Percentiles rank a stretch among this genome's conserved stretches.
These are phyloP conservation scores for Stenolophus ochropezus DNA, from an alignment of 2,888 invertebrate genomes.

Conservation along the genomic window DNA sequence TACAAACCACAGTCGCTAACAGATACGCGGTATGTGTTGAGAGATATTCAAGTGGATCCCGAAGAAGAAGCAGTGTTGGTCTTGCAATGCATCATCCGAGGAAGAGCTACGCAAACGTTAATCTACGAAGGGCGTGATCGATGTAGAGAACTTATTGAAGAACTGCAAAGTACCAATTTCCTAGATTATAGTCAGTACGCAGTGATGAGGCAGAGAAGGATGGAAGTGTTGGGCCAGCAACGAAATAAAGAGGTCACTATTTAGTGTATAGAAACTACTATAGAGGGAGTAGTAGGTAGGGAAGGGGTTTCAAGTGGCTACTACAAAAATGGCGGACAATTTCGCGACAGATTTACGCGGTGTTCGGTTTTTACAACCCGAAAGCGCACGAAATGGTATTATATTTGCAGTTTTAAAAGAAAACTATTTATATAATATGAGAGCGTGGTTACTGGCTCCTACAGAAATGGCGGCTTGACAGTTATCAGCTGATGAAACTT, in stretches of 20 bases:
- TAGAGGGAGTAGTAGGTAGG: too few relatives aligned
- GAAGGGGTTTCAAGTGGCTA: too few relatives aligned
- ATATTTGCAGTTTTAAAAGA: too few relatives aligned
- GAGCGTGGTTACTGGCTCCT: too few relatives aligned
- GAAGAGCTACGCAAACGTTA: conserved; percentile 83
- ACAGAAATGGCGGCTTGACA: too few relatives aligned
- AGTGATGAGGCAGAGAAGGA: conserved; percentile 66
- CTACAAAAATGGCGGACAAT: too few relatives aligned
- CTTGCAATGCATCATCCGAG: conserved; percentile 81
- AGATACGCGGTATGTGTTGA: conserved; percentile 66
- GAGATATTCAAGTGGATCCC: conserved; percentile 70
- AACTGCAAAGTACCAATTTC: conserved; percentile 81
- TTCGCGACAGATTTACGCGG: too few relatives aligned
- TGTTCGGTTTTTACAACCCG: too few relatives aligned
- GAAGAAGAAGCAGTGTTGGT: conserved; percentile 76
- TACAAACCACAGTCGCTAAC: conserved; percentile 63
- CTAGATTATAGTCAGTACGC: conserved; percentile 77
- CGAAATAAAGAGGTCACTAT: not conserved
- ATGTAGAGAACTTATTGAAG: conserved; percentile 82
- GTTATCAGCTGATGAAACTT: too few relatives aligned
- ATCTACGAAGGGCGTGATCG: conserved; percentile 83
- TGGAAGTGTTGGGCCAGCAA: conserved; percentile 61
- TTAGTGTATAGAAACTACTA: too few relatives aligned
- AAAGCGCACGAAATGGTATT: too few relatives aligned
- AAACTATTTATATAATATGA: too few relatives aligned